Evolutionary conservation across 2,113 vertebrate species (phyloP), one percentile per base, ranked within the genome.

Genomic region (Odontesthes bonariensis): DNA sequence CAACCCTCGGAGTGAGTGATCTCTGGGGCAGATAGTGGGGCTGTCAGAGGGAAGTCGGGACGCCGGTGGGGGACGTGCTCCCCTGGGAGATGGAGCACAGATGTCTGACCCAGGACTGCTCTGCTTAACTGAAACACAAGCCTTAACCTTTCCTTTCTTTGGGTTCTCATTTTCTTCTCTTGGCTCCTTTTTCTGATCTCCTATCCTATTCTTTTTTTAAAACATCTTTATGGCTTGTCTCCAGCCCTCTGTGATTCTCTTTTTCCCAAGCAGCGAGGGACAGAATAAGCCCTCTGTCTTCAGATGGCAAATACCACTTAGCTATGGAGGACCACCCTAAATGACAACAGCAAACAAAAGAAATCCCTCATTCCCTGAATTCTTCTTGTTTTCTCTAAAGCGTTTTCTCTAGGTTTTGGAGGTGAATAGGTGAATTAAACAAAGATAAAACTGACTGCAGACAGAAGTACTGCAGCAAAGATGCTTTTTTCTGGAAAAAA

Each of bases 71-170:
- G 40, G 32, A 72, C 49, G 23, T 58, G 46, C 74, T 23, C 52
- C 65, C 66, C 71, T 60, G 64, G 70, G 85, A 88, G 86, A 87
- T 74, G 73, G 84, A 90, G 86, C 82, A 80, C 86, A 89, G 91
- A 91, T 91, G 91, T 90, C 81, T 88, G 89, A 91, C 84, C 64
- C 35, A 35, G 22, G 3, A 35, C 79, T 5, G 19, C 77, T 61
- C 54, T 66, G 76, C 56, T 76, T 86, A 84, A 87, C 67, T 67
- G 73, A 80, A 86, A 89, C 77, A 83, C 79, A 86, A 87, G 60
- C 62, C 31, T 58, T 9, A 75, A 47, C 57, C 42, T 69, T 60
- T 56, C 68, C 77, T 61, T 33, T 76, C 32, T 69, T 57, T 83
- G 17, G 2, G 10, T 68, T n/a, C 62, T 32, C 54, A 6, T 22